Conservation (phyloP, 2,113 vertebrate species). For the Misgurnus anguillicaudatus region DNA sequence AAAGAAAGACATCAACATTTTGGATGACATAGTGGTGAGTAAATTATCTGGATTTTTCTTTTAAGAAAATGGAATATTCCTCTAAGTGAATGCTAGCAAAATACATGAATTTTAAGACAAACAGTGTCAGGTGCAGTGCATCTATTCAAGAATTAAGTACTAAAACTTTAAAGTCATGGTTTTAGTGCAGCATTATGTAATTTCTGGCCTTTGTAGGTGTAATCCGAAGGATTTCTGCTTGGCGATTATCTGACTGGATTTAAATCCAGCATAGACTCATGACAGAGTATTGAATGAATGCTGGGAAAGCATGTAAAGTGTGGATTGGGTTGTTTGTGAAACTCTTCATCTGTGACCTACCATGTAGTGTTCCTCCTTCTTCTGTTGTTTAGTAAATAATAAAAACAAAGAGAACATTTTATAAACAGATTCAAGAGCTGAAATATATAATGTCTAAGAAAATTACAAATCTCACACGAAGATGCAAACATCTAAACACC, state of each 20-base stretch:
- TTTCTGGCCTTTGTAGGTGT: conserved; percentile 19
- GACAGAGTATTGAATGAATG: conserved; percentile 8
- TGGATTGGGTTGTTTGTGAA: not conserved
- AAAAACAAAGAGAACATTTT: conserved; percentile 28
- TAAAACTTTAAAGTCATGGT: not conserved
- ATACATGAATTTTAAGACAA: not conserved
- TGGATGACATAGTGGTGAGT: too few species aligned
- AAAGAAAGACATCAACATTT: too few species aligned
- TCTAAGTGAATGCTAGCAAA: not conserved
- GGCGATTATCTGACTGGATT: conserved; percentile 48
- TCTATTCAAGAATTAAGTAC: conserved; percentile 1
- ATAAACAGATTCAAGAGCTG: not conserved
- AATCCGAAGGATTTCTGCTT: conserved; percentile 44
- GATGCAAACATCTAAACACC: conserved; percentile 1
- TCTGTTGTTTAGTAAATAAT: conserved; percentile 58
- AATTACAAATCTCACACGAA: not conserved
- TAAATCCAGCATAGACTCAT: conserved; percentile 20
- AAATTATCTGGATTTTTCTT: too few species aligned
- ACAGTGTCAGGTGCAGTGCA: not conserved
- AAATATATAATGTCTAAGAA: not conserved
- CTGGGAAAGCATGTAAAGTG: not conserved
- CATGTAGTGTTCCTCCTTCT: conserved; percentile 67
- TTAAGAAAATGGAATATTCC: too few species aligned
- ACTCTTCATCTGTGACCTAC: conserved; percentile 55
- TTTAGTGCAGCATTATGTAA: conserved; percentile 34